These are phyloP conservation scores for Cheirogaleus major DNA, from an alignment of 2,797 vertebrate species.

Conservation along the genomic window DNA sequence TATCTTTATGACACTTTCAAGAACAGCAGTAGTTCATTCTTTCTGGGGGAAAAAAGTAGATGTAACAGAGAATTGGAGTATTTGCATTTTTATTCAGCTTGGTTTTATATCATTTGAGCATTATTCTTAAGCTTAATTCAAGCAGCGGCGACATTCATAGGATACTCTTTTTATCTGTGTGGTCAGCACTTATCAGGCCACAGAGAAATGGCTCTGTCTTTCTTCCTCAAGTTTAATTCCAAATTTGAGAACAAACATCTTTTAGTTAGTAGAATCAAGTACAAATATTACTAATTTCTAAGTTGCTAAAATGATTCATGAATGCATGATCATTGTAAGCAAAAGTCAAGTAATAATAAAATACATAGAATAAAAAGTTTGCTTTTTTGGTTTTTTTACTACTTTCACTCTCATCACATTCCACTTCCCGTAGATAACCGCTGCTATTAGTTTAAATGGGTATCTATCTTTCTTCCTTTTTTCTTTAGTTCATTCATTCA, in stretches of 20 bases:
- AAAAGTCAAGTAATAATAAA: neutral
- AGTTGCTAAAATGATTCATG: neutral
- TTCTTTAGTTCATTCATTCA: neutral
- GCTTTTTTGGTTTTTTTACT: neutral
- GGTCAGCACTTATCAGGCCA: slow-evolving; percentile 66
- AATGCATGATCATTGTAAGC: neutral
- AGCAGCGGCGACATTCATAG: slow-evolving; percentile 35
- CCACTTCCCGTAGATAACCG: neutral
- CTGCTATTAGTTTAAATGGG: neutral
- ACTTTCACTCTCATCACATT: neutral
- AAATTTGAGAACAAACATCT: slow-evolving; percentile 35
- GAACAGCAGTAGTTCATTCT: slow-evolving; percentile 62
- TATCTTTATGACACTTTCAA: slow-evolving; percentile 52
- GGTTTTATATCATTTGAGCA: slow-evolving; percentile 62
- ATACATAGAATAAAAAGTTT: neutral
- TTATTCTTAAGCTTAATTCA: slow-evolving; percentile 78
- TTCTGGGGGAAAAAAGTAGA: neutral
- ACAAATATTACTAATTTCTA: slow-evolving; percentile 1
- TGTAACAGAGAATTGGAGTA: slow-evolving; percentile 36
- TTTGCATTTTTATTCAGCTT: slow-evolving; percentile 71
- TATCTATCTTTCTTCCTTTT: neutral
- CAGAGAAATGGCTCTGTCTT: neutral
- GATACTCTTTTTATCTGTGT: neutral
- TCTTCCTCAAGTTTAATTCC: neutral
- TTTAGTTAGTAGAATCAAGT: slow-evolving; percentile 36